phyloP scores from a whole-genome alignment of 2,797 vertebrate genomes.

The Lacerta bilineata region DNA sequence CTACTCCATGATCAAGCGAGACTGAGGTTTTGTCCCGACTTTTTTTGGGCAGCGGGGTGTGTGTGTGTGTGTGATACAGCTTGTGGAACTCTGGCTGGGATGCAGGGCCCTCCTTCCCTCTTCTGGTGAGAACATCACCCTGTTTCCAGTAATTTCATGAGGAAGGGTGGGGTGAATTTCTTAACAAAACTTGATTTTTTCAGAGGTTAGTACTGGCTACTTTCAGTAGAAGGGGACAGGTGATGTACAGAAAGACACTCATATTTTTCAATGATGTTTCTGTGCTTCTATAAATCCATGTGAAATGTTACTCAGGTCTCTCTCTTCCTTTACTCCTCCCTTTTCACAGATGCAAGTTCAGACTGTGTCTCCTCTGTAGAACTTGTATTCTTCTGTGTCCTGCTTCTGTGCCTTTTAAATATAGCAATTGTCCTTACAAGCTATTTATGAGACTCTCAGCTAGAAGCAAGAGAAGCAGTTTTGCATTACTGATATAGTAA shows the following conservation, averaged over 20 bases:
- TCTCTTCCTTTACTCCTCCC: slow-evolving; percentile 5
- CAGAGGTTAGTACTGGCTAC: neutral
- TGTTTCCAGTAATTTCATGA: neutral
- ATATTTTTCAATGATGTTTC: slow-evolving; percentile 31
- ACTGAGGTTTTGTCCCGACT: neutral
- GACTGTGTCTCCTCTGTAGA: neutral
- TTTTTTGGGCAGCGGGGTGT: no score
- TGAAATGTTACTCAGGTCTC: slow-evolving; percentile 14
- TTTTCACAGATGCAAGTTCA: neutral
- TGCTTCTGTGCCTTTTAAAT: neutral
- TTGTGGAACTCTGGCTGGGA: neutral
- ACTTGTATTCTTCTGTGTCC: neutral
- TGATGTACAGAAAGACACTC: slow-evolving; percentile 21
- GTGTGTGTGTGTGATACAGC: neutral
- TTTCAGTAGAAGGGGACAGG: neutral
- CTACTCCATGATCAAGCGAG: neutral
- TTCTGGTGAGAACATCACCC: neutral
- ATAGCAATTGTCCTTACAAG: neutral
- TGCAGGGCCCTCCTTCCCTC: neutral
- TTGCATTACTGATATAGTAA: neutral
- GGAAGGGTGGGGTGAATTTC: neutral
- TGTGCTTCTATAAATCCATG: slow-evolving; percentile 22
- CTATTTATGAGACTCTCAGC: neutral
- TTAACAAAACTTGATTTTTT: neutral
- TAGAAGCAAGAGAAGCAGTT: neutral